These are phyloP conservation scores for Griposia aprilina DNA, from an alignment of 2,888 invertebrate genomes.

Conservation along the genomic window DNA sequence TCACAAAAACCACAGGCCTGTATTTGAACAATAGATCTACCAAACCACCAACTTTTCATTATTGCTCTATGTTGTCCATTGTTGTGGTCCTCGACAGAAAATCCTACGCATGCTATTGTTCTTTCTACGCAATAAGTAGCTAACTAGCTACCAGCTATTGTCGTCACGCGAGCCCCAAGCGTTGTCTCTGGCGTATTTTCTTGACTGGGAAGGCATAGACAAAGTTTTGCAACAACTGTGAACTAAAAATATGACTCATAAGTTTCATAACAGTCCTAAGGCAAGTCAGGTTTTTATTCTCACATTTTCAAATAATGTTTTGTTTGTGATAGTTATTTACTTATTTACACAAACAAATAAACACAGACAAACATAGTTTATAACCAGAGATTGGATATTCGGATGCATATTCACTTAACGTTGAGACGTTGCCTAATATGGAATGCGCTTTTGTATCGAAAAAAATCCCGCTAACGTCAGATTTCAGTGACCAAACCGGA, in stretches of 20 bases:
- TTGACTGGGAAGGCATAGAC: not conserved
- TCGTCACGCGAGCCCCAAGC: conserved; percentile 50
- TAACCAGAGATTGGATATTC: too few relatives aligned
- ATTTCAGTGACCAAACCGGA: too few relatives aligned
- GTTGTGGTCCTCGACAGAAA: conserved; percentile 5
- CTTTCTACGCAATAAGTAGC: conserved; percentile 29
- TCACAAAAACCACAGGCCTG: not conserved
- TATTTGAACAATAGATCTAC: not conserved
- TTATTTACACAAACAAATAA: not conserved
- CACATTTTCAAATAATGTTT: not conserved
- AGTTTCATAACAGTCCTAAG: not conserved
- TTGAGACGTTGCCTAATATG: too few relatives aligned
- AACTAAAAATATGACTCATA: not conserved
- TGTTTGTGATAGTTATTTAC: not conserved
- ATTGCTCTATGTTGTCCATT: not conserved
- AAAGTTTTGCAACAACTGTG: conserved; percentile 3
- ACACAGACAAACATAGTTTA: not conserved
- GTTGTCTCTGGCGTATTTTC: conserved; percentile 8
- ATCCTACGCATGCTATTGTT: conserved; percentile 31
- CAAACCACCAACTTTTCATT: not conserved
- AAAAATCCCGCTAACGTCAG: too few relatives aligned
- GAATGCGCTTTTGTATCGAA: too few relatives aligned
- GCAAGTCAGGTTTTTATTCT: not conserved
- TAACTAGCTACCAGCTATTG: conserved; percentile 26
- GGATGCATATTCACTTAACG: too few relatives aligned